Evolutionary conservation across 2,113 vertebrate genomes (phyloP), one percentile per base, ranked within the genome.

Genomic region (Gobiocypris rarus): DNA sequence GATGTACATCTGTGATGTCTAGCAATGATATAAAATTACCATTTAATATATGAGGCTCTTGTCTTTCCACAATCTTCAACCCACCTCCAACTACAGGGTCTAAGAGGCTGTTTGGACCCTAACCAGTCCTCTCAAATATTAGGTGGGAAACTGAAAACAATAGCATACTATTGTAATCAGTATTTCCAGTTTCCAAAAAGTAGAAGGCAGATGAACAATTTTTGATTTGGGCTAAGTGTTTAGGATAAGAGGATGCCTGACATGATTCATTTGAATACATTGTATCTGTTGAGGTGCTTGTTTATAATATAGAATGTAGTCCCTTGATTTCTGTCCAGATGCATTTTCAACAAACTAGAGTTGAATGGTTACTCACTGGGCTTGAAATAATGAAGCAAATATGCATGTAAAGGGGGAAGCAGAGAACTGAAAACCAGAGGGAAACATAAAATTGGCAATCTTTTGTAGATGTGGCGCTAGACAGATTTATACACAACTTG

Each of bases 401-500:
- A 52, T 31, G 41, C 26, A 15, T 67, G 56, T 48, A 52, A 73
- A 75, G 38, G 24, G 48, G 58, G 63, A 48, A 52, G 61, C 63
- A 71, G 74, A 56, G 43, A 86, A 79, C 43, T 48, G 9, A 79
- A 79, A 48, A 75, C n/a, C 34, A 71, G 14, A 41, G 26, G 34
- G 28, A 11, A 77, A 48, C 75, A 76, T 31, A 65, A 70, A 76
- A n/a, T 10, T 41, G 17, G 45, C 28, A 61, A 34, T 77, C 59
- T 70, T 75, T 73, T 69, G 38, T 52, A 50, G 76, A 82, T 69
- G 85, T 48, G 63, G 61, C n/a, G 63, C 52, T 70, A 67, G 80
- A 78, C 58, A 63, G 75, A 69, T 79, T 78, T 86, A 70, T 86
- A 86, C 75, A 79, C 67, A 83, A 63, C 75, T 79, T 69, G 45